phyloP scores from a whole-genome alignment of 2,888 invertebrate species.

The Catocala sponsa region DNA sequence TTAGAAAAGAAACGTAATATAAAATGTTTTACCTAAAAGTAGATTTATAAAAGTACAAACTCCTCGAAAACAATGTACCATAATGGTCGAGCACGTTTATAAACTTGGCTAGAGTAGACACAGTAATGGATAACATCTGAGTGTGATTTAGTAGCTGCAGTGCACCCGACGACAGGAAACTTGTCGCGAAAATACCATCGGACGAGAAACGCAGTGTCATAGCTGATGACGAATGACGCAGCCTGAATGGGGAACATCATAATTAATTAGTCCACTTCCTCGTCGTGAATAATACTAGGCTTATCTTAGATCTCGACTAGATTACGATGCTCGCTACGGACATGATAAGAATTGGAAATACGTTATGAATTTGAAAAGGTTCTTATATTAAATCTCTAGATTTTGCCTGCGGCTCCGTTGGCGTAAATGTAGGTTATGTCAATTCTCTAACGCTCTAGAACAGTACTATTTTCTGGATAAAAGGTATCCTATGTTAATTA shows the following conservation, averaged over 20 bases:
- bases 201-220: slow-evolving; percentile 28
- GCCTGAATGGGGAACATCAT: slow-evolving; percentile 29
- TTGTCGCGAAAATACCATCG: slow-evolving; percentile 24
- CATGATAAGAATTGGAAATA: no score
- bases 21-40: neutral
- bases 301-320: neutral
- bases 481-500: no score
- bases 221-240: slow-evolving; percentile 42
- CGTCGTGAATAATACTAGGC: slow-evolving; percentile 10
- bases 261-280: slow-evolving; percentile 34
- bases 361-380: no score
- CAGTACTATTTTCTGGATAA: no score
- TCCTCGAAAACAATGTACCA: slow-evolving; percentile 25
- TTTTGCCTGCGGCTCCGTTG: no score
- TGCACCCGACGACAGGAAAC: slow-evolving; percentile 30
- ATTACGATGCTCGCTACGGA: no score
- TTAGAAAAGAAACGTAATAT: no score
- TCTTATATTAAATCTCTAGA: no score
- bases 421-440: no score
- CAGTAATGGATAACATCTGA: slow-evolving; percentile 61
- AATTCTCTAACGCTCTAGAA: no score
- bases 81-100: slow-evolving; percentile 36
- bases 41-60: slow-evolving; percentile 14
- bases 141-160: slow-evolving; percentile 60
- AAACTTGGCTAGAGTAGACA: slow-evolving; percentile 48